Percentiles rank a stretch among this genome's conserved stretches.
phyloP scores from a whole-genome alignment of 2,888 invertebrate species.

The Podotricha telesiphe region DNA sequence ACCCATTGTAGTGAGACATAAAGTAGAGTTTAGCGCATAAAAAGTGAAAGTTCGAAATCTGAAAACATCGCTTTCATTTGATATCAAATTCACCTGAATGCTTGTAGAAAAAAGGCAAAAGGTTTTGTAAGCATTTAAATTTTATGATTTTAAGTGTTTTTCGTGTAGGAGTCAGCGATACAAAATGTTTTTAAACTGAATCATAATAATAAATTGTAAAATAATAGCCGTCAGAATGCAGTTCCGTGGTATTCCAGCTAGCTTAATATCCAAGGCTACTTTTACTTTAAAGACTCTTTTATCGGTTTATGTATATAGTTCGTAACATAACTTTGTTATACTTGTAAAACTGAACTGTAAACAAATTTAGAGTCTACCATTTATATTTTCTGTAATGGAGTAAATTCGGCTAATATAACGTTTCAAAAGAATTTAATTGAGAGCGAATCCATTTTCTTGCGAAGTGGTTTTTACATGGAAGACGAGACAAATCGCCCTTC shows the following conservation, averaged over 20 bases:
- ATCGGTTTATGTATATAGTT: not conserved
- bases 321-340: not conserved
- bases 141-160: not conserved
- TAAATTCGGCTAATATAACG: conserved; percentile 2
- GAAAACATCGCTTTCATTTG: not conserved
- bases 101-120: not conserved
- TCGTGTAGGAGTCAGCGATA: not conserved
- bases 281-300: not conserved
- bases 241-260: not conserved
- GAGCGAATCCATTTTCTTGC: conserved; percentile 27
- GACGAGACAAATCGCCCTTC: conserved; percentile 41
- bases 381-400: not conserved
- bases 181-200: not conserved
- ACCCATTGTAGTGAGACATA: not conserved
- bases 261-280: not conserved
- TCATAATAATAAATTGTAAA: not conserved
- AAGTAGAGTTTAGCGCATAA: not conserved
- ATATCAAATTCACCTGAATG: not conserved
- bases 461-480: conserved; percentile 38
- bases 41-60: not conserved
- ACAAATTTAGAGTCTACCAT: not conserved
- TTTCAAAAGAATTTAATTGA: conserved; percentile 21
- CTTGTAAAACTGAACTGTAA: not conserved
- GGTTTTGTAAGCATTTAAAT: not conserved
- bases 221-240: too few species aligned